phyloP scores from a whole-genome alignment of 2,888 invertebrate species.

The Idaea aversata region DNA sequence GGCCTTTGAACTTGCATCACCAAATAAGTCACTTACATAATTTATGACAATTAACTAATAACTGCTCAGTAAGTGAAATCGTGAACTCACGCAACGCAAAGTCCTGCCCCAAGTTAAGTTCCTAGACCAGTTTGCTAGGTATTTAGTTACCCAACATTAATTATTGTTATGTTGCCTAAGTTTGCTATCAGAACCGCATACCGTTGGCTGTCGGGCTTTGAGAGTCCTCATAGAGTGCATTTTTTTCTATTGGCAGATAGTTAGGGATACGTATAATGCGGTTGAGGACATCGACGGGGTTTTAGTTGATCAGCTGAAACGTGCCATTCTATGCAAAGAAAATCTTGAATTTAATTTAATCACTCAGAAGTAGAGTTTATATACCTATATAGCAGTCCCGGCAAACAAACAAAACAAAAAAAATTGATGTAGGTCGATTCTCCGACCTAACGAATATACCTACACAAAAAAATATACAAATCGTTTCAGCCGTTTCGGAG shows the following conservation, averaged over 20 bases:
- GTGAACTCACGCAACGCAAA: conserved; percentile 27
- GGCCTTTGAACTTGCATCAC: neutral
- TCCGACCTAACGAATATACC: too few relatives aligned
- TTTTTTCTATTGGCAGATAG: neutral
- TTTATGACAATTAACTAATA: neutral
- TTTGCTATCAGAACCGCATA: conserved; percentile 9
- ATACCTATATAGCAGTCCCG: too few relatives aligned
- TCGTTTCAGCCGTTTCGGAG: too few relatives aligned
- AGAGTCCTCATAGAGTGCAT: conserved; percentile 5
- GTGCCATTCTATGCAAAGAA: too few relatives aligned
- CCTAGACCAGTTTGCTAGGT: conserved; percentile 53
- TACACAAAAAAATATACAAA: too few relatives aligned
- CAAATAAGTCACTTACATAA: neutral
- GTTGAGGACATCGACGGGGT: too few relatives aligned
- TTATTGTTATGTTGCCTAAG: conserved; percentile 54
- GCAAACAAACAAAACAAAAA: too few relatives aligned
- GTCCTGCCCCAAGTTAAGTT: conserved; percentile 40
- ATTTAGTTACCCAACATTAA: conserved; percentile 50
- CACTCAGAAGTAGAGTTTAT: too few relatives aligned
- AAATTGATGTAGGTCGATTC: too few relatives aligned
- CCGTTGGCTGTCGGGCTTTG: conserved; percentile 32
- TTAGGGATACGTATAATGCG: neutral
- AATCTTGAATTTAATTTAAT: too few relatives aligned
- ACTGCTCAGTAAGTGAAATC: neutral
- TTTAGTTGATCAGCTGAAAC: too few relatives aligned